phyloP scores from a whole-genome alignment of 2,888 invertebrate genomes.

The Bombyx huttoni region DNA sequence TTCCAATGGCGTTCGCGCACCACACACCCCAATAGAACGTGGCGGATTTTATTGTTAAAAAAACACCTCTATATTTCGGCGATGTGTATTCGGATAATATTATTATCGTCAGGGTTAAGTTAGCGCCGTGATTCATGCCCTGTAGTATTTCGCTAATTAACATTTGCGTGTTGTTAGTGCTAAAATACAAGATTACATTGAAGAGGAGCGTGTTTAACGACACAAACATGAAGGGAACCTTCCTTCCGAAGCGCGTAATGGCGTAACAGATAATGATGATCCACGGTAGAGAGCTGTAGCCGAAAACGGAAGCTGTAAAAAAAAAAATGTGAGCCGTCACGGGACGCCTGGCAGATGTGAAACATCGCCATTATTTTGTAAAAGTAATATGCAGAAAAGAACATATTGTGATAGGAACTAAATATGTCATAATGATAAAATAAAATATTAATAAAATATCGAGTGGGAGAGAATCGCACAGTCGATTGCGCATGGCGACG shows the following conservation, averaged over 20 bases:
- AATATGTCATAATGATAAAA: too few species aligned
- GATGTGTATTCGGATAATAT: constrained; percentile 15
- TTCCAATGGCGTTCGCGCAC: constrained; percentile 19
- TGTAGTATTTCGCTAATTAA: constrained; percentile 13
- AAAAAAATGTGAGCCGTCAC: too few species aligned
- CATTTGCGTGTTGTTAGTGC: constrained; percentile 10
- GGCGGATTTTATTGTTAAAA: constrained; percentile 16
- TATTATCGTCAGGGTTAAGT: constrained; percentile 9
- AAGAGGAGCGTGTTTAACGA: constrained; percentile 7
- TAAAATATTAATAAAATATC: too few species aligned
- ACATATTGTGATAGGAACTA: too few species aligned
- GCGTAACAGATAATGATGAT: constrained; percentile 12
- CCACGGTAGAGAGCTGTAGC: constrained; percentile 17
- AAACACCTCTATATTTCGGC: constrained; percentile 12
- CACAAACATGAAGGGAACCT: constrained; percentile 11
- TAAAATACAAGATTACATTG: constrained; percentile 10
- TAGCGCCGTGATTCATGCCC: constrained; percentile 10
- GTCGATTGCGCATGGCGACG: too few species aligned
- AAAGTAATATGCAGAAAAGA: too few species aligned
- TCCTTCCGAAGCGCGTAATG: constrained; percentile 11
- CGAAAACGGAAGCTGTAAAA: constrained; percentile 18
- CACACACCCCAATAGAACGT: constrained; percentile 17
- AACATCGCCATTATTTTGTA: too few species aligned
- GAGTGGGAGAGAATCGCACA: too few species aligned
- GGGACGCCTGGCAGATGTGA: too few species aligned